A percentile compares a stretch with the other conserved stretches of the same genome.
Evolutionary conservation across 2,888 invertebrate genomes (phyloP).

Genomic region (Coleophora deauratella): DNA sequence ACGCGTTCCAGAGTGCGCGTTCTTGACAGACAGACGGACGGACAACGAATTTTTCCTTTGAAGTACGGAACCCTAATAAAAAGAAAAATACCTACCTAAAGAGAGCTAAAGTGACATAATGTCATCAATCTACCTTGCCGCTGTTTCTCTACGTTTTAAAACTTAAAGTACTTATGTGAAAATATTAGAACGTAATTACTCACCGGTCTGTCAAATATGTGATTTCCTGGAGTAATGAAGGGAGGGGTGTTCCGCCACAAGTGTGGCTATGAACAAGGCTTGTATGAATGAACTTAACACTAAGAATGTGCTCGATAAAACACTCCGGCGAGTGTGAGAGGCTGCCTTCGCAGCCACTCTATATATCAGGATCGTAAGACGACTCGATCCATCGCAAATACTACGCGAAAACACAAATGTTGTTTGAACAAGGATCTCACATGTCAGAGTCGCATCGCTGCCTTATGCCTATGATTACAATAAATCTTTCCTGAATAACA

Average conservation of each 20-base stretch:
- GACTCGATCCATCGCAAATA: slow-evolving; percentile 62
- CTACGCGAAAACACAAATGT: slow-evolving; percentile 54
- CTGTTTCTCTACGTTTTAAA: no score
- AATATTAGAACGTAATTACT: slow-evolving; percentile 22
- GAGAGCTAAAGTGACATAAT: no score
- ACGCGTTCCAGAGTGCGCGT: no score
- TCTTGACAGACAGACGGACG: no score
- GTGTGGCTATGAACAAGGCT: slow-evolving; percentile 60
- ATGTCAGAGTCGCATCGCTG: slow-evolving; percentile 21
- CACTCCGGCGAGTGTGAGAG: slow-evolving; percentile 56
- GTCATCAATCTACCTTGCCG: no score
- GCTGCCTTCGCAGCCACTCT: slow-evolving; percentile 26
- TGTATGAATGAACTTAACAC: slow-evolving; percentile 43
- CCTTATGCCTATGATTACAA: slow-evolving; percentile 4
- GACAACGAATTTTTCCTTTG: no score
- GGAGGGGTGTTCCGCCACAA: slow-evolving; percentile 56
- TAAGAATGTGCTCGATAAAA: slow-evolving; percentile 48
- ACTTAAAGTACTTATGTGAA: no score
- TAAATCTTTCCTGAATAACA: slow-evolving; percentile 7
- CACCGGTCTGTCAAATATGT: slow-evolving; percentile 47
- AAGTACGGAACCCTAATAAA: no score
- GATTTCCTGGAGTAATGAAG: slow-evolving; percentile 25
- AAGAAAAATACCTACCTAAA: no score
- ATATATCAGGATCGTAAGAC: slow-evolving; percentile 43
- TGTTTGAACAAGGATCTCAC: slow-evolving; percentile 54